phyloP scores from a whole-genome alignment of 2,888 invertebrate genomes.

The Hydropsyche betteni region DNA sequence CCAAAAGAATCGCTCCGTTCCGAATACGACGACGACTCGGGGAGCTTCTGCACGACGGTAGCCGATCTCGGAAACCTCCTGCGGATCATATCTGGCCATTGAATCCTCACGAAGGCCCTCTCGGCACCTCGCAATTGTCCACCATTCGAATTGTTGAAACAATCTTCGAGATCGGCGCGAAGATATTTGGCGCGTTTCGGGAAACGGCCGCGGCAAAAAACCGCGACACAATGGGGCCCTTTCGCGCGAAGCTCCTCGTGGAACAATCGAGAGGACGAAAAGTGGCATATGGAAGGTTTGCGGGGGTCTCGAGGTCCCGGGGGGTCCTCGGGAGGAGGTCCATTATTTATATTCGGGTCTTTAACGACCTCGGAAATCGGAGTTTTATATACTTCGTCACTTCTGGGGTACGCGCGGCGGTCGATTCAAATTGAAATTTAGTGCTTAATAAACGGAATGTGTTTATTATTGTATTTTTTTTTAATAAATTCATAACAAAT shows the following conservation, averaged over 20 bases:
- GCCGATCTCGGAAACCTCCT: constrained; percentile 10
- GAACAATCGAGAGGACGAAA: constrained; percentile 34
- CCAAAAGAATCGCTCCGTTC: no score
- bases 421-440: constrained; percentile 38
- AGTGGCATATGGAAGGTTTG: constrained; percentile 41
- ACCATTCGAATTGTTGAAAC: no score
- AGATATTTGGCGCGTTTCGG: no score
- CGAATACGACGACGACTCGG: no score
- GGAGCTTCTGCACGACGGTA: constrained; percentile 13
- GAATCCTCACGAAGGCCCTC: neutral
- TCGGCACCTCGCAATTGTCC: no score
- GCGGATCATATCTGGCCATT: constrained; percentile 11
- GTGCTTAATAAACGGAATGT: constrained; percentile 17
- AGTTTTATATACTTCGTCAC: constrained; percentile 52
- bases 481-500: no score
- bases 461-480: no score
- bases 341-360: constrained; percentile 1
- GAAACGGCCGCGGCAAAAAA: no score
- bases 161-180: no score
- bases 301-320: constrained; percentile 35
- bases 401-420: constrained; percentile 48
- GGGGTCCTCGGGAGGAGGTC: constrained; percentile 38
- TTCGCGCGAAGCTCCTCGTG: neutral
- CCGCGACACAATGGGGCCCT: no score
- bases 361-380: constrained; percentile 50